phyloP scores from a whole-genome alignment of 2,888 invertebrate genomes.

The Conus canariensis region DNA sequence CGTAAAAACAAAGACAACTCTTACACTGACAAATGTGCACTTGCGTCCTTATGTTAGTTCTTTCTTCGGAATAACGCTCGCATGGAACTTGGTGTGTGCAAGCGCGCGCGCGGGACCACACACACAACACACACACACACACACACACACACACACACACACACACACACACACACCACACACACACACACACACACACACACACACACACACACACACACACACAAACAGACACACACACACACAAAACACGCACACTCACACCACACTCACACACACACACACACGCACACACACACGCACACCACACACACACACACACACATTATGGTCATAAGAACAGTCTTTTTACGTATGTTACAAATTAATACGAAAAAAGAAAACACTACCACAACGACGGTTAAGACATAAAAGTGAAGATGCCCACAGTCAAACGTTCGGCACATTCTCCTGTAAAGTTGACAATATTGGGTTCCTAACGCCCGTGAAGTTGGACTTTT shows the following conservation, averaged over 20 bases:
- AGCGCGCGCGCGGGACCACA: background rate
- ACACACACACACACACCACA: background rate
- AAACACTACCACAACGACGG: too few species aligned
- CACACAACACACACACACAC: conserved; percentile 9
- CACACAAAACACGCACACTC: background rate
- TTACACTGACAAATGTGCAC: background rate
- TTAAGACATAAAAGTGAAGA: too few species aligned
- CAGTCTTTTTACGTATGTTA: background rate
- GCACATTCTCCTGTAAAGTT: too few species aligned
- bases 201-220: background rate
- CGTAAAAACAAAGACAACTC: background rate
- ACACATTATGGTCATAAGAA: background rate
- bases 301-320: background rate
- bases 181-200: background rate
- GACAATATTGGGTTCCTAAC: too few species aligned
- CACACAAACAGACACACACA: background rate
- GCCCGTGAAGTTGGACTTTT: too few species aligned
- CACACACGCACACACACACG: too few species aligned
- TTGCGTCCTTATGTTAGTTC: too few species aligned
- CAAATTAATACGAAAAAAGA: too few species aligned
- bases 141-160: conserved; percentile 28
- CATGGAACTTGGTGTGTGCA: background rate
- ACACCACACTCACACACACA: background rate
- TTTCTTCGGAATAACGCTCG: too few species aligned
- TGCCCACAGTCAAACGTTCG: too few species aligned